Evolutionary conservation across 30 jellyfish, hydroid and myxozoan genomes (phyloP).

Genomic region (Cassiopea andromeda): DNA sequence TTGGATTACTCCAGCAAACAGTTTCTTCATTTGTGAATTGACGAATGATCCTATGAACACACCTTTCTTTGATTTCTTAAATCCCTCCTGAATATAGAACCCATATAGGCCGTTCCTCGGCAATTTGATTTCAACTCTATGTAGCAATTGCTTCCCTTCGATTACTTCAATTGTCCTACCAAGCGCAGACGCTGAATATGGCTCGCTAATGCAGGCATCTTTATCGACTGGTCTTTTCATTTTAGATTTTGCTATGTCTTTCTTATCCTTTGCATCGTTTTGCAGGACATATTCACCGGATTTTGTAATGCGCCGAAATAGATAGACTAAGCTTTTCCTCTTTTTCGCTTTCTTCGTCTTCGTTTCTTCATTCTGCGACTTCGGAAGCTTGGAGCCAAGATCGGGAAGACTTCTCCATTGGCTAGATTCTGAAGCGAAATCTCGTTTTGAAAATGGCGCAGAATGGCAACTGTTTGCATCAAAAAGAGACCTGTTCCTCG

Average conservation of each 20-base stretch:
- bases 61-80: conserved; percentile 28
- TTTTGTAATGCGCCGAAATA: conserved; percentile 29
- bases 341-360: not conserved
- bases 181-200: conserved; percentile 6
- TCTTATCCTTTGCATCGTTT: conserved; percentile 11
- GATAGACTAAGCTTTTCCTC: conserved; percentile 8
- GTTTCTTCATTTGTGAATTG: conserved; percentile 10
- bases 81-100: conserved; percentile 48
- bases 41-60: conserved; percentile 33
- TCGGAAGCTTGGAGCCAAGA: conserved; percentile 1
- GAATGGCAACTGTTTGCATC: conserved; percentile 4
- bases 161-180: conserved; percentile 25
- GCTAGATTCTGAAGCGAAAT: not conserved
- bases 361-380: not conserved
- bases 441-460: not conserved
- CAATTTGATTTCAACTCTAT: conserved; percentile 25
- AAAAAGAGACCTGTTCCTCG: not conserved
- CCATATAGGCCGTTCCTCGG: conserved; percentile 66
- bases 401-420: conserved; percentile 48
- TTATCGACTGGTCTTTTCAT: not conserved
- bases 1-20: conserved; percentile 39
- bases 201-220: conserved; percentile 3
- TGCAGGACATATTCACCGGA: conserved; percentile 45
- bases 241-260: not conserved
- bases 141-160: conserved; percentile 13